phyloP scores from a whole-genome alignment of 2,888 invertebrate species.

The Ernsta delagoae region DNA sequence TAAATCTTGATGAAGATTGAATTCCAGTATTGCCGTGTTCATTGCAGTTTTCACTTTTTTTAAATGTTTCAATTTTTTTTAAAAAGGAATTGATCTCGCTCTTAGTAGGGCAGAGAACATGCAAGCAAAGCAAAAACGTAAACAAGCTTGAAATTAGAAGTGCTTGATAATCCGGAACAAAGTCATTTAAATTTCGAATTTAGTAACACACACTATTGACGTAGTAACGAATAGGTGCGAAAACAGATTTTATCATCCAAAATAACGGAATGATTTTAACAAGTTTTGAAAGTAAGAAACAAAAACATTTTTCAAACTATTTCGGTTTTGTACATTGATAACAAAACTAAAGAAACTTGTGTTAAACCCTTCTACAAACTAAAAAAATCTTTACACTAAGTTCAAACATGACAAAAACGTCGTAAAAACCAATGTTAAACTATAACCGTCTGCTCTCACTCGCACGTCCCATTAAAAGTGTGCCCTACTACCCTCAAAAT shows the following conservation, averaged over 20 bases:
- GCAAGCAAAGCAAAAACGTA: background rate
- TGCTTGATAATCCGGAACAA: background rate
- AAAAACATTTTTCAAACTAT: too few relatives aligned
- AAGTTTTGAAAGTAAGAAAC: too few relatives aligned
- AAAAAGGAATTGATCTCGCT: background rate
- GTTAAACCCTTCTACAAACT: background rate
- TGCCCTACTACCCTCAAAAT: constrained; percentile 18
- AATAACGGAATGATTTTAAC: background rate
- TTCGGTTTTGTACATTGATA: too few relatives aligned
- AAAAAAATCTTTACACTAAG: background rate
- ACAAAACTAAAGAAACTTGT: too few relatives aligned
- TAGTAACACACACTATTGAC: background rate
- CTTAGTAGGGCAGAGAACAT: background rate
- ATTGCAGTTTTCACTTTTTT: too few relatives aligned
- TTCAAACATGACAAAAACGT: background rate
- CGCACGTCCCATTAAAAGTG: background rate
- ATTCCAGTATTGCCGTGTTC: too few relatives aligned
- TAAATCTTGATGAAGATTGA: too few relatives aligned
- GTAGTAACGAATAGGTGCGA: background rate
- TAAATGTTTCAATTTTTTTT: too few relatives aligned
- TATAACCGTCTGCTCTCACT: background rate
- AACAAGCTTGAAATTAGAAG: constrained; percentile 5
- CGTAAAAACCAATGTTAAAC: background rate
- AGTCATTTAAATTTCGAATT: background rate
- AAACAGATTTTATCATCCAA: background rate